Evolutionary conservation across 2,888 invertebrate species (phyloP), one percentile per base, ranked within the genome.

Genomic region (Parnassius smintheus): DNA sequence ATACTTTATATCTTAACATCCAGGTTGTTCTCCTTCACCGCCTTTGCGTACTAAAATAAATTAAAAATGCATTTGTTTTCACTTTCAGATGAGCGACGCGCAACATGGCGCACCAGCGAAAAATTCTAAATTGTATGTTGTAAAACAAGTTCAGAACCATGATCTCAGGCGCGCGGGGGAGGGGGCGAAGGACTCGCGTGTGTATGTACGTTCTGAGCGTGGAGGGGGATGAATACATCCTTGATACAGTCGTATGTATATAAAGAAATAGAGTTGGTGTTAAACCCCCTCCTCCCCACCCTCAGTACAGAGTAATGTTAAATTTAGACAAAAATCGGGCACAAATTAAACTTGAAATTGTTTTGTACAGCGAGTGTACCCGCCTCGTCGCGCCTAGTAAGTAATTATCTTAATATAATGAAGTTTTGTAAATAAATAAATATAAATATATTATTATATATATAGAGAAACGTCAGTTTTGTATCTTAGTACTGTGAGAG

Each of bases 301-400:
- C 48, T 48, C 48, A 9, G 13, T 1, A 44, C 44, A 2, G 44
- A 2, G 44, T 44, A 44, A 4, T 25, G 1, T 8, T 48, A n/a
- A 13, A 48, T 48, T n/a, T 13, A 48, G 13, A 48, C 48, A 48
- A 48, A 48, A 54, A 42, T 56, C 35, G 50, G 57, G 57, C 57
- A 57, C 57, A 57, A 57, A 57, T 57, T 48, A 13, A 44, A 54
- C 9, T 13, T 13, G 48, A 13, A 48, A 13, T 13, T 48, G 12
- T 46, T 46, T 46, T 12, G 46, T 46, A 48, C 9, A 13, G 2
- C 13, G 48, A 7, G 13, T 13, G 13, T 8, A n/a, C 48, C 10
- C 44, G 44, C 10, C 44, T 44, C 4, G 46, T 10, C 48, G 48
- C 48, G 13, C 13, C 13, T 48, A 9, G 48, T 48, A 13, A 4